Conservation (phyloP, 2,888 invertebrate genomes). For the Pollenia angustigena region DNA sequence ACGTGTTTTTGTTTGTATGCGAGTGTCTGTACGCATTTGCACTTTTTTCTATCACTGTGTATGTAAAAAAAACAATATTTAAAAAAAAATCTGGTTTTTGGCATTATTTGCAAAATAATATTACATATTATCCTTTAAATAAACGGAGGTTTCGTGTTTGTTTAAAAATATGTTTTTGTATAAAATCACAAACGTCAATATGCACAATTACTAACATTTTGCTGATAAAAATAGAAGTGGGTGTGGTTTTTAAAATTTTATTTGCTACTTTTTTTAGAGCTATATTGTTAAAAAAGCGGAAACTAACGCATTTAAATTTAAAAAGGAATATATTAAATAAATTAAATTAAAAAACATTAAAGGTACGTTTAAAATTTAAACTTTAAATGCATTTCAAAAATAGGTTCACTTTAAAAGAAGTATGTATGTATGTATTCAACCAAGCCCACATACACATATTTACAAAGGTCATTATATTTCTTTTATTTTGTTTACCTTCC, state of each 20-base stretch:
- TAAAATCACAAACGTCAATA: neutral
- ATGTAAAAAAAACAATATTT: neutral
- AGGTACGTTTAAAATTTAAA: constrained; percentile 28
- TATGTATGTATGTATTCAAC: no score
- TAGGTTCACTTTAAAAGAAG: no score
- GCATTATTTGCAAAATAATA: no score
- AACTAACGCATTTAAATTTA: constrained; percentile 8
- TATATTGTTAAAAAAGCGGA: constrained; percentile 27
- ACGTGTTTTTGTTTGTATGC: neutral
- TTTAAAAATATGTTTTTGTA: no score
- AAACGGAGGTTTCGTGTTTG: no score
- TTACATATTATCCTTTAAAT: no score
- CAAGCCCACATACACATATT: neutral
- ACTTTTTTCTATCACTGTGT: constrained; percentile 8
- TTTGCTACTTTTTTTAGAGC: constrained; percentile 4
- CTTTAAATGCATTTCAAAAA: constrained; percentile 21
- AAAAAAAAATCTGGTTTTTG: neutral
- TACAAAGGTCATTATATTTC: constrained; percentile 7
- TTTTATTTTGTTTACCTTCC: constrained; percentile 35
- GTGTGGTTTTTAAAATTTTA: constrained; percentile 47
- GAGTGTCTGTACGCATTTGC: constrained; percentile 1
- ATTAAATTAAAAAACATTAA: neutral
- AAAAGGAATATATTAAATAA: neutral
- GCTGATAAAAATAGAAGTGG: constrained; percentile 32
- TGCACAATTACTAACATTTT: constrained; percentile 44